Base-by-base conservation (phyloP, 2,113 vertebrate genomes). In the Promerops cafer region DNA sequence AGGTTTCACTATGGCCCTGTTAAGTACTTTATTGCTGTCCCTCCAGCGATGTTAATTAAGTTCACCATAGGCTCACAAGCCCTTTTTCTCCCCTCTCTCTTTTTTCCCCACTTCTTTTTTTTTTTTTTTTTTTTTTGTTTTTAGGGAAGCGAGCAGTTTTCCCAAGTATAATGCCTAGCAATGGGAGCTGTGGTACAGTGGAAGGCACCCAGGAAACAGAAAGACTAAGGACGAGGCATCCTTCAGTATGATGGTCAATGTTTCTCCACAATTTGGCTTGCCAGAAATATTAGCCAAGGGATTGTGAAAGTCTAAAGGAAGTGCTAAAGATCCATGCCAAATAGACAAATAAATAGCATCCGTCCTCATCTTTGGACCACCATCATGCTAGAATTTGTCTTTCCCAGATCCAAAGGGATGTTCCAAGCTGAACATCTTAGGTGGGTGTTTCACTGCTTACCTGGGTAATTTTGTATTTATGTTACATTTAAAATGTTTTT, bases 21-120 rank as follows among this genome's bases (percentile, higher is more conserved):
- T 89, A 94, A 93, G 91, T 24, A 44, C 91, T 93, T 96, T 82
- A 95, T 50, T 95, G 89, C 91, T 85, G 83, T 74, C 89, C 78
- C 87, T 93, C 89, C 93, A 96, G 89, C 0, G 14, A 87, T 94
- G 78, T 91, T 97, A 96, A 96, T 97, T 96, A 97, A 96, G 70
- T 26, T 96, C 95, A 47, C 96, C 93, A 30, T 94, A 88, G 96
- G 96, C 70, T 94, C 91, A 87, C 59, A 54, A 94, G 39, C 20
- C 49, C 54, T 83, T 82, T 77, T 33, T 24, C 5, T 10, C 7
- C 26, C 11, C 30, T 7, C 15, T 31, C 4, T 50, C 35, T 78
- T 60, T 84, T 40, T 78, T 85, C 17, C 5, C 8, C 24, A 7
- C 4, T 8, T 31, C 22, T 56, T 59, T 63, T 53, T 65, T 50